These are phyloP conservation scores for Lagorchestes hirsutus DNA, from an alignment of 2,797 vertebrate species.

Conservation along the genomic window DNA sequence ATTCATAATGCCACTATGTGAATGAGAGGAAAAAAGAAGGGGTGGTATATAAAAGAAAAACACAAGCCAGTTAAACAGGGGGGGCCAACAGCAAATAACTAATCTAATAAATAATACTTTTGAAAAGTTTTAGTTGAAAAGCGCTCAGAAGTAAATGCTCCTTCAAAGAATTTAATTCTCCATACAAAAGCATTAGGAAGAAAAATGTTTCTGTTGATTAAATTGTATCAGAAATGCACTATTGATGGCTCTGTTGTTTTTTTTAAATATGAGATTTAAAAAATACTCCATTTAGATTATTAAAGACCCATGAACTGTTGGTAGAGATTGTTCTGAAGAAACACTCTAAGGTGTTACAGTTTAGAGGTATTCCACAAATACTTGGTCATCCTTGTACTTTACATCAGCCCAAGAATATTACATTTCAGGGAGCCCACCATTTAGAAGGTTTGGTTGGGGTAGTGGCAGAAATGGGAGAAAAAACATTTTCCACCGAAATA, in stretches of 20 bases:
- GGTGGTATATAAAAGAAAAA: slow-evolving; percentile 22
- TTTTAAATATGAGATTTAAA: background rate
- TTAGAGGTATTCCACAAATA: too few species aligned
- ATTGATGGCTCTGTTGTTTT: background rate
- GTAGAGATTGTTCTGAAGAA: background rate
- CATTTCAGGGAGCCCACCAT: background rate
- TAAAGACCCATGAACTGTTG: slow-evolving; percentile 18
- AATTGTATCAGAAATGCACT: background rate
- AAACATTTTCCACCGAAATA: background rate
- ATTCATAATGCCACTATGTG: background rate
- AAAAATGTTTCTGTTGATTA: background rate
- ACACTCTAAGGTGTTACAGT: background rate
- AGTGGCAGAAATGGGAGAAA: background rate
- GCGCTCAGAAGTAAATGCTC: slow-evolving; percentile 22
- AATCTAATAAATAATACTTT: slow-evolving; percentile 16
- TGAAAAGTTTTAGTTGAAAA: slow-evolving; percentile 27
- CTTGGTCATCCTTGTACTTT: background rate
- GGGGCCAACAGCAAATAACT: slow-evolving; percentile 10
- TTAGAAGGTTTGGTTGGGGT: background rate
- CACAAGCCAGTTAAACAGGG: background rate
- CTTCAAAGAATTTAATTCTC: slow-evolving; percentile 13
- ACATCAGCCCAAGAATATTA: background rate
- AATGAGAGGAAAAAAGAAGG: background rate
- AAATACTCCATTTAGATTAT: slow-evolving; percentile 14
- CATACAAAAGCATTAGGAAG: background rate